Evolutionary conservation across 2,797 vertebrate genomes (phyloP).

Genomic region (Buceros bicornis): DNA sequence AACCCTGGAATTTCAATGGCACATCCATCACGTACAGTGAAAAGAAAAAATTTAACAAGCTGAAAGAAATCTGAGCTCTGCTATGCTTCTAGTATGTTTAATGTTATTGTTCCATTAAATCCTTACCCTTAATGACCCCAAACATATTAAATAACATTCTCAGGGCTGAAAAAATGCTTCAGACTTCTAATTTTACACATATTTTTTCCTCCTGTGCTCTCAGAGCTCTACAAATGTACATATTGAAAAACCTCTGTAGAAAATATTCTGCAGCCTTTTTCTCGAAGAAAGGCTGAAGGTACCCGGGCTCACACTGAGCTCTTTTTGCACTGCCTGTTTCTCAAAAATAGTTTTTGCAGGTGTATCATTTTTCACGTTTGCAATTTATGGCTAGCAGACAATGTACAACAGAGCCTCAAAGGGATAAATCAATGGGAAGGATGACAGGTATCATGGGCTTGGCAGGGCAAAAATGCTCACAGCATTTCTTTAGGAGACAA

Average conservation of each 20-base stretch:
- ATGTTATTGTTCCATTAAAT: conserved; percentile 60
- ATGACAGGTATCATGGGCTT: background rate
- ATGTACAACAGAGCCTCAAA: background rate
- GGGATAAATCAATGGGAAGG: background rate
- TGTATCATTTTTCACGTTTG: conserved; percentile 29
- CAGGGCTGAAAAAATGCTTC: conserved; percentile 16
- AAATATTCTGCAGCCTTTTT: background rate
- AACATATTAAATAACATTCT: conserved; percentile 63
- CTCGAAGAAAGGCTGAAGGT: background rate
- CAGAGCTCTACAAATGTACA: background rate
- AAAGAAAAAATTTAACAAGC: conserved; percentile 1
- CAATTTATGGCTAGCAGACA: conserved; percentile 3
- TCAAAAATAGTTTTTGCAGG: conserved; percentile 26
- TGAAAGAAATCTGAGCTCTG: conserved; percentile 39
- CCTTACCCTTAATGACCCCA: conserved; percentile 57
- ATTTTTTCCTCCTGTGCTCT: background rate
- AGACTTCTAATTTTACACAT: conserved; percentile 30
- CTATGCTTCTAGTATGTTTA: conserved; percentile 57
- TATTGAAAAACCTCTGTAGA: background rate
- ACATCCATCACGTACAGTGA: background rate
- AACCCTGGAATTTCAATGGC: background rate
- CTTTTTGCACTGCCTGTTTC: background rate
- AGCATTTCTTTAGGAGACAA: background rate
- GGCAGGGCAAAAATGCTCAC: conserved; percentile 3
- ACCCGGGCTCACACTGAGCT: background rate